Conservation (phyloP, 2,888 invertebrate genomes). For the Melipona bicolor region DNA sequence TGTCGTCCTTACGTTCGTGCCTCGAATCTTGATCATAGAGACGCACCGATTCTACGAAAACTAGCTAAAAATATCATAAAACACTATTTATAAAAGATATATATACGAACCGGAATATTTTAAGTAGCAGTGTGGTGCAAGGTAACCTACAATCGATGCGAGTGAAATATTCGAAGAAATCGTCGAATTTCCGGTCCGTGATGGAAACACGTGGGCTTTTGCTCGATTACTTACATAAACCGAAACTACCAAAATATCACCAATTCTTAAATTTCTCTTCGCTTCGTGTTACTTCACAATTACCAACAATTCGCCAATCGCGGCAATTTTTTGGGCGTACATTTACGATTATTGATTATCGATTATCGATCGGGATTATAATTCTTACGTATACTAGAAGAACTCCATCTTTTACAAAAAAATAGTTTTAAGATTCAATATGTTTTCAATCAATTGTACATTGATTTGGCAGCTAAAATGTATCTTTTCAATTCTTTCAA, state of each 20-base stretch:
- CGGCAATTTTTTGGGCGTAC: no score
- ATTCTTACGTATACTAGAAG: no score
- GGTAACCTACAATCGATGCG: constrained; percentile 62
- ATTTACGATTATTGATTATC: no score
- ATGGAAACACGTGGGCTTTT: constrained; percentile 9
- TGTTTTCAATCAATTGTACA: no score
- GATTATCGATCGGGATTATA: no score
- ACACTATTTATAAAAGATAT: constrained; percentile 18
- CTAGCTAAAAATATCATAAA: constrained; percentile 33
- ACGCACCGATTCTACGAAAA: constrained; percentile 18
- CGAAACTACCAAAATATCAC: constrained; percentile 49
- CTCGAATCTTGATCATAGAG: background rate
- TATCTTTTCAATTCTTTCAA: no score
- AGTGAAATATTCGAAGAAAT: constrained; percentile 26
- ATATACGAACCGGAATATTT: background rate
- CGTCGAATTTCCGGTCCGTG: constrained; percentile 41
- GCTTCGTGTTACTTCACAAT: constrained; percentile 60
- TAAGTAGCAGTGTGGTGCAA: constrained; percentile 18
- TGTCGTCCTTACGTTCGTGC: background rate
- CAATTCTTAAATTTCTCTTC: constrained; percentile 55
- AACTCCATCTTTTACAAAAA: no score
- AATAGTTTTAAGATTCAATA: no score
- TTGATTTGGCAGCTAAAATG: no score
- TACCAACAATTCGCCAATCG: background rate
- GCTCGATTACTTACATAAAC: background rate